These are phyloP conservation scores for Notamacropus eugenii DNA, from an alignment of 2,797 vertebrate genomes.

Conservation along the genomic window DNA sequence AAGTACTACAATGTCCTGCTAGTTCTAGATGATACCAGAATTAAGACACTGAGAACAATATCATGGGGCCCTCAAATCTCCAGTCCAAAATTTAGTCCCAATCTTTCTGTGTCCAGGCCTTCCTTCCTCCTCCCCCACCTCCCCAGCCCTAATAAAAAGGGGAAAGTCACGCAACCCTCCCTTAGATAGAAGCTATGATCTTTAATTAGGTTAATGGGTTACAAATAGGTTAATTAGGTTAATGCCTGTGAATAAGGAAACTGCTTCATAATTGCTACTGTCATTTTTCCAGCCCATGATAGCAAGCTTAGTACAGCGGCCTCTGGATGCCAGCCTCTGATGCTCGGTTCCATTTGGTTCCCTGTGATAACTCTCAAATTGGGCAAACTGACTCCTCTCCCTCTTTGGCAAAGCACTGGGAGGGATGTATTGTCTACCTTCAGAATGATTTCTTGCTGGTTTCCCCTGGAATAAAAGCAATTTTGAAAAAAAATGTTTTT, in stretches of 20 bases:
- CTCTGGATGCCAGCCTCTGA: background rate
- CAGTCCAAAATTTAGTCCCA: conserved; percentile 23
- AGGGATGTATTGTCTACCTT: conserved; percentile 70
- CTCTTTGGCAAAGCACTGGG: conserved; percentile 58
- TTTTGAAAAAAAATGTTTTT: conserved; percentile 64
- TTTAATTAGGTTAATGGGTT: conserved; percentile 83
- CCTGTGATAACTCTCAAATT: background rate
- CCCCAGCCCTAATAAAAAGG: conserved; percentile 2
- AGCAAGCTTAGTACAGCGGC: background rate
- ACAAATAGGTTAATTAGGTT: conserved; percentile 83
- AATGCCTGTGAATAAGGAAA: conserved; percentile 75
- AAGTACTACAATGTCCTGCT: background rate
- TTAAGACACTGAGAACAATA: background rate
- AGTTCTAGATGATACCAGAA: conserved; percentile 13
- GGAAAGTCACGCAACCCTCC: conserved; percentile 40
- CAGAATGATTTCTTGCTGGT: conserved; percentile 75
- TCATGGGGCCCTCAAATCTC: conserved; percentile 32
- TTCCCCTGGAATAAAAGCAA: conserved; percentile 67
- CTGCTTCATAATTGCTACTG: conserved; percentile 64
- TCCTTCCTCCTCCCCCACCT: conserved; percentile 22
- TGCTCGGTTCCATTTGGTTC: background rate
- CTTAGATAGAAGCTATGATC: conserved; percentile 53
- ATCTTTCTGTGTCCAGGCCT: conserved; percentile 45
- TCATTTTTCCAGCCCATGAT: conserved; percentile 29
- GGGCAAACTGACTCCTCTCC: conserved; percentile 3